phyloP scores from a whole-genome alignment of 53 echinoderm and acorn worm genomes.

The Pentamera pediparva region DNA sequence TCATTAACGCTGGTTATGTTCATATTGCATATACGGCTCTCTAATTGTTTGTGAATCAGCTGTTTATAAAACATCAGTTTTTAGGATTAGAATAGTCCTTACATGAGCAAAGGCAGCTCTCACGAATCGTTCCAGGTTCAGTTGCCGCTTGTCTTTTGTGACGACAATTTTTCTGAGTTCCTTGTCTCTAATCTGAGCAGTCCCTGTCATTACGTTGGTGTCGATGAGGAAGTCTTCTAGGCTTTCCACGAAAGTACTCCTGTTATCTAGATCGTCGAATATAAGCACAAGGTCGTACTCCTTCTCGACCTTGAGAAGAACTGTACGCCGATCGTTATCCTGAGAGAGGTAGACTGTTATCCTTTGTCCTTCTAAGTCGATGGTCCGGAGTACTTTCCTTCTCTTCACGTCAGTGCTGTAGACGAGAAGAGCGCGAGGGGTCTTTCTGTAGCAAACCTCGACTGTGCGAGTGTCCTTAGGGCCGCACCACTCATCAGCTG shows the following conservation, averaged over 20 bases:
- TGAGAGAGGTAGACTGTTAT: constrained; percentile 40
- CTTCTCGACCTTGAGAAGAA: constrained; percentile 48
- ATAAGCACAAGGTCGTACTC: constrained; percentile 53
- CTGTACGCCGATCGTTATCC: constrained; percentile 35
- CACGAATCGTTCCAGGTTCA: constrained; percentile 48
- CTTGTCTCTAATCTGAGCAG: constrained; percentile 34
- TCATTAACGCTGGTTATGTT: too few relatives aligned
- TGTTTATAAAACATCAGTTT: too few relatives aligned
- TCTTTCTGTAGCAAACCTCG: constrained; percentile 24
- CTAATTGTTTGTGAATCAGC: too few relatives aligned
- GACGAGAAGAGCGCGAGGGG: constrained; percentile 22
- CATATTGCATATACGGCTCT: too few relatives aligned
- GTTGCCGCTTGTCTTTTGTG: constrained; percentile 47
- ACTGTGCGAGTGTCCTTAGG: constrained; percentile 17
- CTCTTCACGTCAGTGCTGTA: neutral
- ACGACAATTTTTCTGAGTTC: constrained; percentile 44
- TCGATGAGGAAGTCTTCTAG: constrained; percentile 34
- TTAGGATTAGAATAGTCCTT: too few relatives aligned
- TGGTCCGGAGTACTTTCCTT: constrained; percentile 19
- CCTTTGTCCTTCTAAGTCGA: constrained; percentile 38
- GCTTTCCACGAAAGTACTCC: constrained; percentile 33
- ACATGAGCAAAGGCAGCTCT: constrained; percentile 56
- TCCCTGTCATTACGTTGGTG: constrained; percentile 28
- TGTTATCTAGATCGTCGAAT: constrained; percentile 47
- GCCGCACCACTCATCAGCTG: constrained; percentile 54